Evolutionary conservation across 2,797 vertebrate genomes (phyloP).

Genomic region (Sternarchorhynchus goeldii): DNA sequence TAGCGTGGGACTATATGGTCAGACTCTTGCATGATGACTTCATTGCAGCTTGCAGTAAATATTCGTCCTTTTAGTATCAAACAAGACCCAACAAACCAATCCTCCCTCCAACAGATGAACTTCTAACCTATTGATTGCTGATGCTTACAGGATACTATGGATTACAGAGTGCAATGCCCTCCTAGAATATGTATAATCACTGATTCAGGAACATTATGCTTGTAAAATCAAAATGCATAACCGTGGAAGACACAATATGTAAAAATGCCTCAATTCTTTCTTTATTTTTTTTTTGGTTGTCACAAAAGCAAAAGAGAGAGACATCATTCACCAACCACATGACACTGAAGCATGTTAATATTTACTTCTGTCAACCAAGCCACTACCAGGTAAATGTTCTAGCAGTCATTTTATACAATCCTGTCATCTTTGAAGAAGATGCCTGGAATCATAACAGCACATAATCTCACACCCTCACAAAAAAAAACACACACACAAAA

Average conservation of each 20-base stretch:
- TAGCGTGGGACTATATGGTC: no score
- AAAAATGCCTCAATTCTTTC: neutral
- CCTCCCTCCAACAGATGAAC: neutral
- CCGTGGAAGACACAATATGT: neutral
- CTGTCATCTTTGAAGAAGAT: neutral
- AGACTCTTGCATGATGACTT: no score
- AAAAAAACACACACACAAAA: slow-evolving; percentile 19
- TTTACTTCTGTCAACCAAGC: neutral
- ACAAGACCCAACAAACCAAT: no score
- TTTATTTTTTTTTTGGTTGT: neutral
- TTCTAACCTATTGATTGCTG: neutral
- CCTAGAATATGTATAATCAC: neutral
- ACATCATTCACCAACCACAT: neutral
- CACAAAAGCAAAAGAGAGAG: neutral
- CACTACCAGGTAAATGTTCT: neutral
- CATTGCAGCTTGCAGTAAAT: no score
- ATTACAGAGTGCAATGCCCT: neutral
- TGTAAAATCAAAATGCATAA: neutral
- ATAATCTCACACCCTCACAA: slow-evolving; percentile 10
- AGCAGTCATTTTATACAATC: neutral
- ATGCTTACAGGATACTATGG: neutral
- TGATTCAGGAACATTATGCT: neutral
- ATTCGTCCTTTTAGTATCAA: no score
- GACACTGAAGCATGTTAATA: neutral
- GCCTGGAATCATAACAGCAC: neutral